These are phyloP conservation scores for Agrochola lota DNA, from an alignment of 2,888 invertebrate genomes.

Conservation along the genomic window DNA sequence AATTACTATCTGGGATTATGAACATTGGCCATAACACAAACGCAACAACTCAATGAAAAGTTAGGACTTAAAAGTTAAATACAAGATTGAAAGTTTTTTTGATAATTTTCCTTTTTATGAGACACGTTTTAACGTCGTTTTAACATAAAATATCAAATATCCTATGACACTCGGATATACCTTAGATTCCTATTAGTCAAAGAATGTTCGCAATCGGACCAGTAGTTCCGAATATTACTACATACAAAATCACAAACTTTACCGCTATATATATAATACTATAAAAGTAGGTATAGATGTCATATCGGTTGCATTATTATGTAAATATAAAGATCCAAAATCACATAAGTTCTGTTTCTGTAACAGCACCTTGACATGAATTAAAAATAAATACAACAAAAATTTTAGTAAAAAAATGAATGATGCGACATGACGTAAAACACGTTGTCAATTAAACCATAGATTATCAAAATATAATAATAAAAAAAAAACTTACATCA, in stretches of 20 bases:
- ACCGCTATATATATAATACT: not conserved
- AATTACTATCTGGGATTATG: too few species aligned
- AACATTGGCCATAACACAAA: too few species aligned
- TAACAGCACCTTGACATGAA: not conserved
- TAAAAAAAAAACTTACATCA: conserved; percentile 49
- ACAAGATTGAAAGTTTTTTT: not conserved
- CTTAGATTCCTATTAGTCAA: not conserved
- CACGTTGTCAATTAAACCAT: not conserved
- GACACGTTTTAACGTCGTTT: too few species aligned
- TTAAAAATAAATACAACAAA: conserved; percentile 5
- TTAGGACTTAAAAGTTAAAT: not conserved
- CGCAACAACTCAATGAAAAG: not conserved
- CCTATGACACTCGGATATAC: not conserved
- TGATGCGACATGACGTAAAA: not conserved
- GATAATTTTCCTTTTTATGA: not conserved
- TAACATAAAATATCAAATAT: not conserved
- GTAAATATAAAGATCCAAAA: not conserved
- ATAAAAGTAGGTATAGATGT: not conserved
- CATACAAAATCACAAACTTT: not conserved
- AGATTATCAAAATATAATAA: not conserved
- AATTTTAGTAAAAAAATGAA: not conserved
- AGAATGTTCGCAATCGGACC: not conserved
- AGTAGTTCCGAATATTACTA: not conserved
- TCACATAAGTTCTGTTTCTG: not conserved
- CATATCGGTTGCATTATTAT: conserved; percentile 1